Evolutionary conservation across 2,113 vertebrate species (phyloP), one percentile per base, ranked within the genome.

Genomic region (Anser cygnoides): DNA sequence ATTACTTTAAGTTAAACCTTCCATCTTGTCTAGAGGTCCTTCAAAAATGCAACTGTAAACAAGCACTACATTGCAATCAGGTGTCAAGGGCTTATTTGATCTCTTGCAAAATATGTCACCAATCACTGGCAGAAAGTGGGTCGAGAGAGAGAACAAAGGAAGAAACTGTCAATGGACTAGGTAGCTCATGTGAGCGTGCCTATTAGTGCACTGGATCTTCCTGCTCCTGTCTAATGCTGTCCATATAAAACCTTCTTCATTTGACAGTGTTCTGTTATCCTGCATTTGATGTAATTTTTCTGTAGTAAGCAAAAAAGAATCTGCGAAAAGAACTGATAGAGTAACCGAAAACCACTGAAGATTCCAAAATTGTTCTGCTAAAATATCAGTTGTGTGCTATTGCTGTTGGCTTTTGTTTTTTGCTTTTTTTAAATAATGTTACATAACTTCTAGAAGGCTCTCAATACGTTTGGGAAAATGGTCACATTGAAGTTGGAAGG

Each of bases 21-120:
- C 98, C 98, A 98, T 98, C 98, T 98, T 98, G 98, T 99, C 97
- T 98, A 87, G 97, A 96, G 97, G 97, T 98, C 98, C 98, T 98
- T 98, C 96, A 97, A 98, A 98, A 98, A 98, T 98, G 98, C 98
- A 97, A 98, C 98, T 98, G 98, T 99, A 99, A 99, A 99, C 98
- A 99, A 98, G 98, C 98, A 98, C 97, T 98, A 98, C 98, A 98
- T 95, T 86, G 98, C 99, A 99, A 99, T 99, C 99, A 99, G 98
- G 98, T 99, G 99, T 99, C 99, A 99, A 97, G 78, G 94, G 95
- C 39, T 97, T 97, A 98, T 99, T 99, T 99, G 99, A 99, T 99
- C 99, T 99, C 97, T 97, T 97, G 96, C 92, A 93, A 99, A 98
- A 98, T 98, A 98, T 99, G 99, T 99, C 99, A 99, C 97, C 97